Conservation (phyloP, 2,888 invertebrate genomes). For the Tipula unca region DNA sequence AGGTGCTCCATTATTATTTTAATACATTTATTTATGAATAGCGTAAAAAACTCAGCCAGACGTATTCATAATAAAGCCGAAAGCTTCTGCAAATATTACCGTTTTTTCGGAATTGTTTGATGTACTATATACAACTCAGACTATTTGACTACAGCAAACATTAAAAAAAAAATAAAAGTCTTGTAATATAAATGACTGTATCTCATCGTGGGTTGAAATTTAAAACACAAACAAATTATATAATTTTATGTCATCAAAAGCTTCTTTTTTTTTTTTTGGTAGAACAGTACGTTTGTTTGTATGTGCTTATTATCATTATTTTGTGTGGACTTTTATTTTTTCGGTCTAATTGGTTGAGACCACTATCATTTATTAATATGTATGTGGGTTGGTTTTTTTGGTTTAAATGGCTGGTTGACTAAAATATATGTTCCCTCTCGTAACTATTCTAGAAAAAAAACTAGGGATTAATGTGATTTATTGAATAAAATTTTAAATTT, state of each 20-base stretch:
- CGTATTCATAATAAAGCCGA: too few relatives aligned
- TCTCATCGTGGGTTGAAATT: background rate
- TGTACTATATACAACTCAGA: background rate
- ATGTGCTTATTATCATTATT: background rate
- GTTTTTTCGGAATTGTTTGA: too few relatives aligned
- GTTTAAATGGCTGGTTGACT: conserved; percentile 2
- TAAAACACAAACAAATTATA: background rate
- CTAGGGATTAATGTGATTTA: background rate
- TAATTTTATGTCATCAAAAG: background rate
- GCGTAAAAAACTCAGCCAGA: too few relatives aligned
- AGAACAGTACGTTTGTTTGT: background rate
- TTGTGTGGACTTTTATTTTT: background rate
- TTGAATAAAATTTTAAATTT: background rate
- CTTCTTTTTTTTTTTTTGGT: background rate
- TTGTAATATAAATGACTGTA: background rate
- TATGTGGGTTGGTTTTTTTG: background rate
- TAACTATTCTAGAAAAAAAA: background rate
- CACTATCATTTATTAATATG: background rate
- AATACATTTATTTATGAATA: too few relatives aligned
- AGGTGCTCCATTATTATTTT: too few relatives aligned
- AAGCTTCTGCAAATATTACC: too few relatives aligned
- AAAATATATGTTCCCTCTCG: background rate
- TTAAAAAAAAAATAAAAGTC: background rate
- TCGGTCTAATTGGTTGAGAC: conserved; percentile 8
- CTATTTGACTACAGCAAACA: background rate